Evolutionary conservation across 2,888 invertebrate species (phyloP).

Genomic region (Drosophila siamana): DNA sequence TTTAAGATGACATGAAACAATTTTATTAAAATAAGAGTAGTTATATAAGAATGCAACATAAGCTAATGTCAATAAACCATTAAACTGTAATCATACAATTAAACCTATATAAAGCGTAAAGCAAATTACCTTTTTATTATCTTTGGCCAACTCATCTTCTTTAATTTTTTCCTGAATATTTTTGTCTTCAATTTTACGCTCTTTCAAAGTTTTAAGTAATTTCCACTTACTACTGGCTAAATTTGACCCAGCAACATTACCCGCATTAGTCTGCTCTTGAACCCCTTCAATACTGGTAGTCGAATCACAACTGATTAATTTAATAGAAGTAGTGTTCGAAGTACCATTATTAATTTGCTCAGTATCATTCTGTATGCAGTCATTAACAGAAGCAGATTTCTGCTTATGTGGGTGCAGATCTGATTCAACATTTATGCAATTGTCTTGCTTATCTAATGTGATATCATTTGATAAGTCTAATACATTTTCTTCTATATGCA

Average conservation of each 20-base stretch:
- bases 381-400: neutral
- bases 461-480: neutral
- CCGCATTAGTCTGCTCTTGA: constrained; percentile 48
- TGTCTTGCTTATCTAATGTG: neutral
- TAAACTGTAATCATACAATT: neutral
- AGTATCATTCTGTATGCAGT: neutral
- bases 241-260: constrained; percentile 75
- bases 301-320: constrained; percentile 75
- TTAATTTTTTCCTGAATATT: constrained; percentile 89
- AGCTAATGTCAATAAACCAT: no score
- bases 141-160: constrained; percentile 88
- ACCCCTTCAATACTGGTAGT: constrained; percentile 82
- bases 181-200: constrained; percentile 95
- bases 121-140: constrained; percentile 89
- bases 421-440: neutral
- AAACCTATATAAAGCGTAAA: neutral
- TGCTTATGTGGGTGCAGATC: neutral
- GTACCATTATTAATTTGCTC: neutral
- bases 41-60: no score
- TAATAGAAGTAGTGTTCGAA: neutral
- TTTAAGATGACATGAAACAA: no score
- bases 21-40: no score
- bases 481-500: neutral
- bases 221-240: constrained; percentile 96
- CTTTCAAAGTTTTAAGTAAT: constrained; percentile 94